A percentile compares a stretch with the other conserved stretches of the same genome.
Evolutionary conservation across 2,888 invertebrate genomes (phyloP).

Genomic region (Sinopyrophorus schimmeli): DNA sequence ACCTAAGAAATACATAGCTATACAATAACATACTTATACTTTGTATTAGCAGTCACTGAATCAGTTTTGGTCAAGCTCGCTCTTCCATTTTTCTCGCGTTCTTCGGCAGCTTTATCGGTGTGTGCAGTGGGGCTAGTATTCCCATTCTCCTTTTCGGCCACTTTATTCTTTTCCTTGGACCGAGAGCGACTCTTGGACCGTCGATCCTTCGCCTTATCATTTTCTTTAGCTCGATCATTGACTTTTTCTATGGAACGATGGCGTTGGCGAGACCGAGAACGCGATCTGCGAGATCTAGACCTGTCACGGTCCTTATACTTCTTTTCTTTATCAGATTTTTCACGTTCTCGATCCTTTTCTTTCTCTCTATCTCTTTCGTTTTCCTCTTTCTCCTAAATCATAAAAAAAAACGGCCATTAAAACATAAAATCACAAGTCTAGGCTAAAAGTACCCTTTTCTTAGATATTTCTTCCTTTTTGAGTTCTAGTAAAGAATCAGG

Average conservation of each 20-base stretch:
- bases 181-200: slow-evolving; percentile 43
- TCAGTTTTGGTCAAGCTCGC: slow-evolving; percentile 43
- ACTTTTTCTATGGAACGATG: slow-evolving; percentile 38
- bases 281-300: slow-evolving; percentile 43
- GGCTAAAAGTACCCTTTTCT: slow-evolving; percentile 69
- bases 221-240: slow-evolving; percentile 40
- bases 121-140: slow-evolving; percentile 49
- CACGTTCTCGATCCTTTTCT: slow-evolving; percentile 53
- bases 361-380: slow-evolving; percentile 62
- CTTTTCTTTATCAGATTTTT: slow-evolving; percentile 53
- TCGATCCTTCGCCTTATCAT: slow-evolving; percentile 38
- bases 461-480: slow-evolving; percentile 95
- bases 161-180: slow-evolving; percentile 39
- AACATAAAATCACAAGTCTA: neutral
- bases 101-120: slow-evolving; percentile 43
- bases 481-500: slow-evolving; percentile 92
- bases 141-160: slow-evolving; percentile 49
- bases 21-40: slow-evolving; percentile 42
- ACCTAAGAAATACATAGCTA: too few species aligned
- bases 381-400: slow-evolving; percentile 72
- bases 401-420: neutral
- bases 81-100: slow-evolving; percentile 40
- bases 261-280: slow-evolving; percentile 42
- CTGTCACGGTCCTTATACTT: slow-evolving; percentile 57
- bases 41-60: slow-evolving; percentile 38